Percentiles rank a stretch among this genome's conserved stretches.
phyloP scores from a whole-genome alignment of 2,888 invertebrate genomes.

The Oxystoma pomonae region DNA sequence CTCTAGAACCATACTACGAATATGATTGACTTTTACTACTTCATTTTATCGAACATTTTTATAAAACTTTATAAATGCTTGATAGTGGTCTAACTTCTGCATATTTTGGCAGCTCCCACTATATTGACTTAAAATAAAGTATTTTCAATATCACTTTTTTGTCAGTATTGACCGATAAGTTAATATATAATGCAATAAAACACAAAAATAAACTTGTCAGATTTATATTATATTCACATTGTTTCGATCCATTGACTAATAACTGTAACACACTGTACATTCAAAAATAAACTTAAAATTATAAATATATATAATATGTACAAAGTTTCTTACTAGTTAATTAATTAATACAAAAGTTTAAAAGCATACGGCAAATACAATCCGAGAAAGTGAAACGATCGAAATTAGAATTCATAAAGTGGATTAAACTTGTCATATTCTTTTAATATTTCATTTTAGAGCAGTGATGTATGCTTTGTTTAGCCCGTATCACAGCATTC shows the following conservation, averaged over 20 bases:
- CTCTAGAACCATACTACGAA: too few relatives aligned
- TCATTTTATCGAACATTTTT: too few relatives aligned
- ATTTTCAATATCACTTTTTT: too few relatives aligned
- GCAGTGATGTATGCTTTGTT: constrained; percentile 1
- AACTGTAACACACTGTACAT: constrained; percentile 49
- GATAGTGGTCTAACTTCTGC: too few relatives aligned
- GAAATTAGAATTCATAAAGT: too few relatives aligned
- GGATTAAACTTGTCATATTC: neutral
- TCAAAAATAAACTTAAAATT: constrained; percentile 46
- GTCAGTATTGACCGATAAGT: too few relatives aligned
- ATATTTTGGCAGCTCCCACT: too few relatives aligned
- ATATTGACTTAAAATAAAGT: too few relatives aligned
- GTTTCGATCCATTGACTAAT: constrained; percentile 48
- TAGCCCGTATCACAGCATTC: constrained; percentile 1
- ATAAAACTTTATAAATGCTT: too few relatives aligned
- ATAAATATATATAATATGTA: constrained; percentile 6
- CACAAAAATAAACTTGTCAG: constrained; percentile 42
- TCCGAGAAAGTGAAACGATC: too few relatives aligned
- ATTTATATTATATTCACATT: constrained; percentile 48
- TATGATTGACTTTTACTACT: too few relatives aligned
- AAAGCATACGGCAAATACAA: neutral
- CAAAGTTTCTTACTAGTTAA: neutral
- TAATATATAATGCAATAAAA: too few relatives aligned
- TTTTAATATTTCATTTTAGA: neutral
- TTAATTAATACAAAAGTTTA: neutral